These are phyloP conservation scores for Dicyrtomina minuta DNA, from an alignment of 2,888 invertebrate species.

Conservation along the genomic window DNA sequence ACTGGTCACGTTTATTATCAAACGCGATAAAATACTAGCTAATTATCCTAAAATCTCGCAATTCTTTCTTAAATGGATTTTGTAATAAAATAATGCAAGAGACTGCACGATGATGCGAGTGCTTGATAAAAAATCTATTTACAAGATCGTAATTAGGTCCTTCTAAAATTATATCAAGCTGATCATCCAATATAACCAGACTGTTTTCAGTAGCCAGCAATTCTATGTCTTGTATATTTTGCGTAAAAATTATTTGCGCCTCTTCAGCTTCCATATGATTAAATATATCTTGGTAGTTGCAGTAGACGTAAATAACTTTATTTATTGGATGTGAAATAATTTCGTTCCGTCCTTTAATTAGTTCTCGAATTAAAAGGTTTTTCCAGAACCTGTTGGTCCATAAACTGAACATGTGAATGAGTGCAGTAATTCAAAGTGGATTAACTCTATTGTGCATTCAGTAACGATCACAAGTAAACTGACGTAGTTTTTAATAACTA, in stretches of 20 bases:
- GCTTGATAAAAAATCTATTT: constrained; percentile 4
- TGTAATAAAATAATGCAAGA: not conserved
- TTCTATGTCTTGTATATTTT: not conserved
- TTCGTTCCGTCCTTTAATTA: not conserved
- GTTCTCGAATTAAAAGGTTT: not conserved
- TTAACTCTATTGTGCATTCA: not conserved
- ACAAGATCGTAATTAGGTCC: not conserved
- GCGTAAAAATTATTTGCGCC: not conserved
- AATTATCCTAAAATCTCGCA: not conserved
- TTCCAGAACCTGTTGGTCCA: not conserved
- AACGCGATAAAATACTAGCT: not conserved
- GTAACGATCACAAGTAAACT: not conserved
- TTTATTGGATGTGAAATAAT: not conserved
- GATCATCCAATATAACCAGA: not conserved
- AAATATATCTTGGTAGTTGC: not conserved
- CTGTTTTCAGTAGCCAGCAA: not conserved
- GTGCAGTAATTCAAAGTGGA: not conserved
- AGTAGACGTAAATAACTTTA: constrained; percentile 2
- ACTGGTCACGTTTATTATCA: not conserved
- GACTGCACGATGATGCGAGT: not conserved
- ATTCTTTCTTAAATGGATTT: not conserved
- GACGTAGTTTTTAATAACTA: not conserved
- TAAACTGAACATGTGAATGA: not conserved
- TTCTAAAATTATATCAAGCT: not conserved
- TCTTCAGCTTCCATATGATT: not conserved